phyloP scores from a whole-genome alignment of 2,797 vertebrate genomes.

The Darevskia mixta region DNA sequence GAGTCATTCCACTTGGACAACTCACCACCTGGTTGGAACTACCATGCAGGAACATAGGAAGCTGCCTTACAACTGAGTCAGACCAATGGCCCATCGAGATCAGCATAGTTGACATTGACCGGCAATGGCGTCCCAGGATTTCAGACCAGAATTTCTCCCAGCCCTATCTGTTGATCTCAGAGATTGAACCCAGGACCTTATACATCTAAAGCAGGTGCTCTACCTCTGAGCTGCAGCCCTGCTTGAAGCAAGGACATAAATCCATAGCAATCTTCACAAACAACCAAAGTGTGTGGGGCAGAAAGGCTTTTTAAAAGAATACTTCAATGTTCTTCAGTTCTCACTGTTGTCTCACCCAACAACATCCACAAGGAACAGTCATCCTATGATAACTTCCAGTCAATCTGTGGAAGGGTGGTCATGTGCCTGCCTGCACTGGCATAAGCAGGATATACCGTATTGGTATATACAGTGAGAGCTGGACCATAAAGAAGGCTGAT shows the following conservation, averaged over 20 bases:
- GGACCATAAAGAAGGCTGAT: too few species aligned
- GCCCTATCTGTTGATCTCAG: too few species aligned
- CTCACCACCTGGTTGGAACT: background rate
- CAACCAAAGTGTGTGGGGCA: background rate
- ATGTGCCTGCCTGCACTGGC: background rate
- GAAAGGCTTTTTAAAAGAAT: background rate
- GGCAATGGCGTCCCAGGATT: too few species aligned
- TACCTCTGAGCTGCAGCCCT: too few species aligned
- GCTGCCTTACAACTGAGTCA: too few species aligned
- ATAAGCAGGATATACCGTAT: background rate
- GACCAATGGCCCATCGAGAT: too few species aligned
- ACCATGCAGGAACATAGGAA: background rate
- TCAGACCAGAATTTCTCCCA: too few species aligned
- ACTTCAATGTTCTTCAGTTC: background rate
- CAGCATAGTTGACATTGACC: too few species aligned
- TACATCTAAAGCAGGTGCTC: too few species aligned
- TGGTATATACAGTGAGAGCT: too few species aligned
- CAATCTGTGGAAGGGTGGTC: too few species aligned
- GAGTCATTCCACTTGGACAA: background rate
- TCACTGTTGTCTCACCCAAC: background rate
- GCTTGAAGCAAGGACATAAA: background rate
- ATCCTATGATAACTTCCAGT: background rate
- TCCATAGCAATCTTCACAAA: background rate
- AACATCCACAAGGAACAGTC: background rate
- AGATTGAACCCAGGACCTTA: too few species aligned